Percentiles rank a stretch among this genome's conserved stretches.
Evolutionary conservation across 2,113 vertebrate species (phyloP).

Genomic region (Nesogale talazaci): DNA sequence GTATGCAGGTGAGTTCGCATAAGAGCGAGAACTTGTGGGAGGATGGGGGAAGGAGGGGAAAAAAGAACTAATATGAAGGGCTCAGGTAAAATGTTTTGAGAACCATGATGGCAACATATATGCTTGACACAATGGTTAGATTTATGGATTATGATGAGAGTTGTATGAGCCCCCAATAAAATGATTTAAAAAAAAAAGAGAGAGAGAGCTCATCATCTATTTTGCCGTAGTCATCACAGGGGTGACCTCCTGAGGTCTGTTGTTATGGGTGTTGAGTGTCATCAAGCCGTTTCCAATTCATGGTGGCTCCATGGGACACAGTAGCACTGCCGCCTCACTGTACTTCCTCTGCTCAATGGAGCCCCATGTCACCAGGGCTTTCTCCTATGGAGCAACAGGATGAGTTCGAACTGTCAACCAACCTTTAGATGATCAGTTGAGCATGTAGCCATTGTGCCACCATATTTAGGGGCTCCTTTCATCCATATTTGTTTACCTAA

Average conservation of each 20-base stretch:
- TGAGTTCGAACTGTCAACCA: not conserved
- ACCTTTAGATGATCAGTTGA: not conserved
- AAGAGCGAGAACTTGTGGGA: not conserved
- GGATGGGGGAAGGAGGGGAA: no score
- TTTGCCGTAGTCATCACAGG: not conserved
- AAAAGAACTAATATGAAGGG: no score
- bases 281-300: not conserved
- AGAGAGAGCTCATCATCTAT: not conserved
- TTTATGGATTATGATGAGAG: no score
- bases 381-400: not conserved
- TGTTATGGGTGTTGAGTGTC: not conserved
- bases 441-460: not conserved
- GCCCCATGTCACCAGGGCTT: not conserved
- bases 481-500: slow-evolving; percentile 12
- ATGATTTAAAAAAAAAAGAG: no score
- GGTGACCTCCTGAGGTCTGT: not conserved
- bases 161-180: no score
- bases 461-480: not conserved
- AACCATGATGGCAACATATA: no score
- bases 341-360: not conserved
- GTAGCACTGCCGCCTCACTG: not conserved
- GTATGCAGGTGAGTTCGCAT: not conserved
- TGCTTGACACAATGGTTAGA: no score
- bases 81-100: no score
- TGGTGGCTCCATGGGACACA: not conserved